Evolutionary conservation across 2,888 invertebrate genomes (phyloP), one percentile per base, ranked within the genome.

Genomic region (Linyphia triangularis): DNA sequence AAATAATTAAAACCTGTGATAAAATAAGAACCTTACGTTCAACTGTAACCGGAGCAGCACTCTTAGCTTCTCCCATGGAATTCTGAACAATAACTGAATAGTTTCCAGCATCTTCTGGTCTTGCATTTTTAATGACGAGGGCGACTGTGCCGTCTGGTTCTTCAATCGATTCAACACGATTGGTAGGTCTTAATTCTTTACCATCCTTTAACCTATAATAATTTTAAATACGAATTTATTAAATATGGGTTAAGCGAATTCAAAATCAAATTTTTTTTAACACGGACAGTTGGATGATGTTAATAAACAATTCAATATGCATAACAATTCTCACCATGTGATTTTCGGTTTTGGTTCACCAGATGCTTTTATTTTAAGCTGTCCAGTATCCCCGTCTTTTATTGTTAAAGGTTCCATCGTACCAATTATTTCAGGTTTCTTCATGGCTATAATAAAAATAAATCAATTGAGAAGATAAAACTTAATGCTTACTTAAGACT

Each of bases 281-380:
- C 3, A 2, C 40, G n/a, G 37, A 37, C 10, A 37, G 10, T 37
- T 37, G 37, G 6, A 37, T 7, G 22, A n/a, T 61, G n/a, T 4
- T 24, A 5, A 4, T 10, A 22, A 61, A 13, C 16, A 22, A 61
- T 4, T 9, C n/a, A 19, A 59, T 59, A 59, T 19, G 16, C 0
- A n/a, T 59, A 19, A 19, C 24, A 13, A 2, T 28, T 30, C 26
- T 30, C 19, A 89, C 85, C 89, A 97, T 92, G 96, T 96, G 88
- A 97, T 94, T 92, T 96, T 96, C 0, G 97, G 97, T 63, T 96
- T 96, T 10, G 97, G 97, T 93, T 96, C 96, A 0, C 96, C 97
- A 92, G 95, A 94, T 10, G 97, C 95, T 91, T 95, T 94, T 0
- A 96, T 96, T 92, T 96, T 95, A 40, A 97, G 93, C 91, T 95